Evolutionary conservation across 2,113 vertebrate genomes (phyloP).

Genomic region (Anolis carolinensis): DNA sequence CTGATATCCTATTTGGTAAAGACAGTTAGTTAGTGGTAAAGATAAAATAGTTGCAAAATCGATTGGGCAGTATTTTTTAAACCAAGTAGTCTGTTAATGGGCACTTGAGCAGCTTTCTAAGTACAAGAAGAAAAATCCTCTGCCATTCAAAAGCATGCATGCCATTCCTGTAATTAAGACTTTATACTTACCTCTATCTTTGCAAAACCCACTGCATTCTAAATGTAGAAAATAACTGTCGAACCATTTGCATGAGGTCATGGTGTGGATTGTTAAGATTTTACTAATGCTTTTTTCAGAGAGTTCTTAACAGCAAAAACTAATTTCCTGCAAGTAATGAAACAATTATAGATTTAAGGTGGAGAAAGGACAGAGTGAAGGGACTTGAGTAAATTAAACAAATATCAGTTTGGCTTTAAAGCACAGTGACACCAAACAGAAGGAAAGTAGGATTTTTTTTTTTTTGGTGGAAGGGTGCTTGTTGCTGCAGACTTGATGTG

Average conservation of each 20-base stretch:
- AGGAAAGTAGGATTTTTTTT: not conserved
- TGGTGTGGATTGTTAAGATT: conserved; percentile 34
- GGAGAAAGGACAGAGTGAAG: not conserved
- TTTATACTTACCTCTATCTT: conserved; percentile 41
- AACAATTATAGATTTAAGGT: conserved; percentile 33
- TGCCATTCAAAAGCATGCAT: not conserved
- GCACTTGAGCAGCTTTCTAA: not conserved
- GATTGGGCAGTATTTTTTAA: not conserved
- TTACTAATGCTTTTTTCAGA: conserved; percentile 47
- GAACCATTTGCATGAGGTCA: conserved; percentile 48
- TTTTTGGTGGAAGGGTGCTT: not conserved
- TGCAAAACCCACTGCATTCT: conserved; percentile 63
- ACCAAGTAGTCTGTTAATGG: not conserved
- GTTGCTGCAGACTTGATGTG: not conserved
- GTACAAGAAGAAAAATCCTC: not conserved
- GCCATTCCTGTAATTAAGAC: not conserved
- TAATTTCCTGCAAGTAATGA: conserved; percentile 43
- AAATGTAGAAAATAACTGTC: conserved; percentile 54
- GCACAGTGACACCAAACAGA: not conserved
- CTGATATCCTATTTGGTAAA: not conserved
- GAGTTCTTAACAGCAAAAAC: conserved; percentile 38
- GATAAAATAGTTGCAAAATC: not conserved
- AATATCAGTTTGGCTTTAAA: conserved; percentile 2
- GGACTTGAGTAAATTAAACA: conserved; percentile 6
- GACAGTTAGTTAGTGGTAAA: not conserved